Base-by-base conservation (phyloP, 2,888 invertebrate genomes). In the Punctoribates punctum region DNA sequence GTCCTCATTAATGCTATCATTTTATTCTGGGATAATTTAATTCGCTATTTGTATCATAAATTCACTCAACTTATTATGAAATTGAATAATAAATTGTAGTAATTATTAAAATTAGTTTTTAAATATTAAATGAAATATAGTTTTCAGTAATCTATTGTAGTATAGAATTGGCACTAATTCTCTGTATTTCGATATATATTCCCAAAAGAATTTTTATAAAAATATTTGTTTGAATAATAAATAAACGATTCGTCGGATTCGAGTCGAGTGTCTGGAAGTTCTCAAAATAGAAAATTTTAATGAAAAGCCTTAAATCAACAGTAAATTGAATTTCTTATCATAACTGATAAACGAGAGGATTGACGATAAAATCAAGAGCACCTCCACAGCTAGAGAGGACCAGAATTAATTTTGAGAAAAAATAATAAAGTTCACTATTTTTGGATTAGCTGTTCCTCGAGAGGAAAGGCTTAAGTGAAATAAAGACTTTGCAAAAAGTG, bases 261-360 rank as follows among this genome's bases (percentile, higher is more conserved):
- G 25, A 57, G 23, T 57, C 57, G 23, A 48, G 17, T 48, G 6
- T 48, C 48, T 48, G 48, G 48, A 15, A 48, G 48, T 48, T 17
- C 9, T 48, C 48, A 48, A 48, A 48, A 48, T 48, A 48, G 9
- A 48, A 15, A 48, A 11, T 15, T 57, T 57, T 5, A 17, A 25
- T 57, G 25, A 57, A 57, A 57, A 57, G 9, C n/a, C 51, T 57
- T 57, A 57, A 57, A 57, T 57, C 57, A 57, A 57, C 25, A 57
- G 23, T 57, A 57, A 57, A 57, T 23, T 57, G 20, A 25, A 57
- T 23, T 57, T 57, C 13, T 57, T 11, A 23, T 57, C 57, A 57
- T 1, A 23, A 57, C 20, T 57, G 23, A 57, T 23, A 57, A 57
- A 6, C 57, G 48, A 11, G 11, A 17, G 15, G 17, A 48, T 15